Evolutionary conservation across 2,797 vertebrate species (phyloP), one percentile per base, ranked within the genome.

Genomic region (Oreortyx pictus): DNA sequence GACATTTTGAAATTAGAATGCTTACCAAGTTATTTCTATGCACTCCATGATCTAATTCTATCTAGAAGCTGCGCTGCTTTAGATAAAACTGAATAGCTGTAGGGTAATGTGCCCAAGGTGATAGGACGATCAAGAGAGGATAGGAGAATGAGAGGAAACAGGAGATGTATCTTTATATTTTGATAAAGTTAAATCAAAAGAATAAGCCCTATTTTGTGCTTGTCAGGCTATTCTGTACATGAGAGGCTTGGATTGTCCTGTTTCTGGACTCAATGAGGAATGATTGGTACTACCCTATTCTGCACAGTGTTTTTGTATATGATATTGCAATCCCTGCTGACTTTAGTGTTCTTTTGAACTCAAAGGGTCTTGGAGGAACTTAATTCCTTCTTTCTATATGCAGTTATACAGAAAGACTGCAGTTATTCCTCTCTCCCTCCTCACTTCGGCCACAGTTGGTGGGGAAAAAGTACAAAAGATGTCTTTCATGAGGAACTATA

Each of bases 11-110:
- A 87, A 81, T 82, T 57, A 50, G 33, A 54, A 31, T 87, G n/a
- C 25, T 94, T 81, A 78, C 37, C 39, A 75, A 91, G 72, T 68
- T 10, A 74, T 61, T 92, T 88, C 73, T 46, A 54, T 0, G 1
- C 15, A n/a, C 87, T 56, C 41, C 77, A 27, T 83, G 75, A 92
- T 94, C 50, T 82, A 84, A 83, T 91, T 93, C 35, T 25, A 77
- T 75, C 33, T 68, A 80, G 81, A 71, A 61, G 57, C 67, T 54
- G 11, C 50, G 29, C 33, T 93, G 54, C 46, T 47, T 90, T 80
- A 72, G 62, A 75, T 54, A 82, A 93, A 82, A 72, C 31, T 31
- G 35, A 85, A 89, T 75, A 39, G 39, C 68, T 74, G 76, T 56
- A 81, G 50, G 75, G 43, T 80, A 62, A 72, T 77, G 14, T 80